Evolutionary conservation across 2,113 vertebrate species (phyloP).

Genomic region (Sinocyclocheilus rhinocerous): DNA sequence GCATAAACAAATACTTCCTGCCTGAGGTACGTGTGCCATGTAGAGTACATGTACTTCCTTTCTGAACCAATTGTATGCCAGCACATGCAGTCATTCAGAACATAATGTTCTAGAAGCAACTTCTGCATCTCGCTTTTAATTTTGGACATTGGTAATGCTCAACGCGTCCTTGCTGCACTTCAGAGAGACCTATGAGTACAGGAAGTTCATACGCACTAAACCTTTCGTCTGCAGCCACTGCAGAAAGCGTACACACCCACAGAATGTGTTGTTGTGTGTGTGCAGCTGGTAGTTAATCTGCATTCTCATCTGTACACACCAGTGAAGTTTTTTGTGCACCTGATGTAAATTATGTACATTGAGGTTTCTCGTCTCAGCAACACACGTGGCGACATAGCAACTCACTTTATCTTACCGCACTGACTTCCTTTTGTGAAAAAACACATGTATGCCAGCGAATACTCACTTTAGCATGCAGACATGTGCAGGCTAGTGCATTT

Average conservation of each 20-base stretch:
- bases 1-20: background rate
- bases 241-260: background rate
- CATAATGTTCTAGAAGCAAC: constrained; percentile 13
- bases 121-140: background rate
- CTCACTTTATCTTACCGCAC: constrained; percentile 49
- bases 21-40: background rate
- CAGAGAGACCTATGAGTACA: background rate
- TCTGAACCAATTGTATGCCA: background rate
- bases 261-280: constrained; percentile 12
- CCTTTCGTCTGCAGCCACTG: background rate
- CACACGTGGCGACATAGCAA: constrained; percentile 39
- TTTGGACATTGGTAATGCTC: background rate
- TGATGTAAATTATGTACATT: constrained; percentile 52
- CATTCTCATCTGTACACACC: constrained; percentile 48
- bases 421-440: constrained; percentile 44
- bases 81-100: background rate
- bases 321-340: constrained; percentile 15
- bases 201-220: background rate
- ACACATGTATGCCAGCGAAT: constrained; percentile 9
- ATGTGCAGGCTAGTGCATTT: background rate
- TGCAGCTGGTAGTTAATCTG: constrained; percentile 35
- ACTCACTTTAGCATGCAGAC: constrained; percentile 9
- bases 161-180: background rate
- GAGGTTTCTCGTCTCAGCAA: constrained; percentile 54
- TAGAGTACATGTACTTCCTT: background rate